These are phyloP conservation scores for Lacanobia wlatinum DNA, from an alignment of 2,888 invertebrate species.

Conservation along the genomic window DNA sequence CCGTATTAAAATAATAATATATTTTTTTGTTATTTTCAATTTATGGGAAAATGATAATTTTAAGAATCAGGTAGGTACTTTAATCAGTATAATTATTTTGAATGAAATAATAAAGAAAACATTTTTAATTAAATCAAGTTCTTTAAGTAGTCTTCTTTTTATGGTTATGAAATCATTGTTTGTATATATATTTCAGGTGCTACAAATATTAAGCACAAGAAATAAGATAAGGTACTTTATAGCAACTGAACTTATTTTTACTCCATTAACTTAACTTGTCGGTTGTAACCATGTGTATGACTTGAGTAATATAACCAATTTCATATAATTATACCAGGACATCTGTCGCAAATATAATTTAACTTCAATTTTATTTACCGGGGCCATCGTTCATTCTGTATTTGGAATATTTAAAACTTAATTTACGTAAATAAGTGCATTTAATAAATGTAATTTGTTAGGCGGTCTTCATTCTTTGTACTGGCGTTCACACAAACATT, in stretches of 20 bases:
- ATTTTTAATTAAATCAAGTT: background rate
- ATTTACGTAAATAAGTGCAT: slow-evolving; percentile 1
- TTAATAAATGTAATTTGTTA: slow-evolving; percentile 5
- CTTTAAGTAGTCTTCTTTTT: background rate
- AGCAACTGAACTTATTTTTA: background rate
- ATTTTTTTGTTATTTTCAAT: slow-evolving; percentile 8
- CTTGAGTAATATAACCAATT: slow-evolving; percentile 30
- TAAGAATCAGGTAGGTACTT: background rate
- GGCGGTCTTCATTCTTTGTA: slow-evolving; percentile 1
- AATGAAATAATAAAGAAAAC: background rate
- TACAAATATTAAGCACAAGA: too few relatives aligned
- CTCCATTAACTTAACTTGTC: background rate
- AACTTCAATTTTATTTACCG: slow-evolving; percentile 31
- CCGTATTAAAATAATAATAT: slow-evolving; percentile 54
- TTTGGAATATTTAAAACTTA: slow-evolving; percentile 21
- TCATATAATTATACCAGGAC: slow-evolving; percentile 31
- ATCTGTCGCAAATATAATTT: slow-evolving; percentile 41
- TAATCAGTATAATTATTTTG: background rate
- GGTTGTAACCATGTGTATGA: background rate
- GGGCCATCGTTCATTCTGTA: slow-evolving; percentile 8
- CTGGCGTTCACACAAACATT: too few relatives aligned
- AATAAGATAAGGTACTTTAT: slow-evolving; percentile 10
- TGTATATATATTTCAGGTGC: too few relatives aligned
- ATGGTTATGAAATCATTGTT: background rate
- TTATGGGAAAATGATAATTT: background rate